A percentile compares a stretch with the other conserved stretches of the same genome.
phyloP scores from a whole-genome alignment of 2,113 vertebrate species.

The Macroglossus sobrinus region DNA sequence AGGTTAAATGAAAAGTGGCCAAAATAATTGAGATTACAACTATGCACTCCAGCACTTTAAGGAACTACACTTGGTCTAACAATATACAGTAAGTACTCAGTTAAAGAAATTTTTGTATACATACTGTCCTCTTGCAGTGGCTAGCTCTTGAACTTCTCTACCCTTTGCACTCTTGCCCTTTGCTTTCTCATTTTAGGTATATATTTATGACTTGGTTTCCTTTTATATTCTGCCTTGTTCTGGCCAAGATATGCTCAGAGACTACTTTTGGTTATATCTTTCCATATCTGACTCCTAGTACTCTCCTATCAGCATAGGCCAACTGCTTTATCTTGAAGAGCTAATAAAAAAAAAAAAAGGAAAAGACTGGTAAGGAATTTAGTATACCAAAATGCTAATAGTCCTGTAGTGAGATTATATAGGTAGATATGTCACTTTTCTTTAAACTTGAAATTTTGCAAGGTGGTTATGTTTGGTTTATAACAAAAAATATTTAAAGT shows the following conservation, averaged over 20 bases:
- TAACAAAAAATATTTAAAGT: slow-evolving; percentile 33
- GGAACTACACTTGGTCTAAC: neutral
- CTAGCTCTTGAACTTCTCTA: neutral
- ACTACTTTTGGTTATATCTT: neutral
- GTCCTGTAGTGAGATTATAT: neutral
- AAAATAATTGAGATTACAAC: neutral
- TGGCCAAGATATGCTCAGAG: neutral
- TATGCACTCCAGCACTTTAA: neutral
- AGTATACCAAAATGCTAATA: neutral
- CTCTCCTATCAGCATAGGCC: neutral
- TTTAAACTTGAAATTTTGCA: neutral
- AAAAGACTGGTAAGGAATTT: neutral
- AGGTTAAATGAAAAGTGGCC: neutral
- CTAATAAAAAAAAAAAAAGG: neutral
- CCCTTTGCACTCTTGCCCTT: neutral
- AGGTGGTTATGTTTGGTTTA: neutral
- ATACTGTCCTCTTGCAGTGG: neutral
- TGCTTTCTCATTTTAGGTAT: neutral
- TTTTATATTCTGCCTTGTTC: slow-evolving; percentile 8
- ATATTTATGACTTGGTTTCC: slow-evolving; percentile 1
- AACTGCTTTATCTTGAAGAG: neutral
- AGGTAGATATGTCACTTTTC: neutral
- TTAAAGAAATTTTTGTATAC: neutral
- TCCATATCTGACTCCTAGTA: neutral
- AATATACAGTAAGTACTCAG: neutral